Evolutionary conservation across 2,888 invertebrate genomes (phyloP), one percentile per base, ranked within the genome.

Genomic region (Masnerella sp.): DNA sequence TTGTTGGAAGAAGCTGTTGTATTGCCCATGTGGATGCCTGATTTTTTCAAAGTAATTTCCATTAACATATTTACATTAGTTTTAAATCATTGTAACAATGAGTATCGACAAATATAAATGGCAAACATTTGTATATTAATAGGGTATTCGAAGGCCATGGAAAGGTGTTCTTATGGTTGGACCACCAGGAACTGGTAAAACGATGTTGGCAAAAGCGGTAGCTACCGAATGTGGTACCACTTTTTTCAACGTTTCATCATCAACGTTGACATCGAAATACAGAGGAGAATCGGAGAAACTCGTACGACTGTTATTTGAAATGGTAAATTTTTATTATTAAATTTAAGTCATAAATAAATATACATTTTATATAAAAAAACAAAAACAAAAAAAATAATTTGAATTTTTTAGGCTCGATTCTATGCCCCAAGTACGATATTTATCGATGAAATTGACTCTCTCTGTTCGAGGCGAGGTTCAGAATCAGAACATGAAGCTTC

Each of bases 391-490:
- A 42, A 18, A 32, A 9, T 32, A 38, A 15, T 2, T 15, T 2
- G 34, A 34, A 34, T 15, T 78, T 88, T 88, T 4, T 87, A 96
- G 95, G 98, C 98, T 1, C 91, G 98, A 78, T 98, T 97, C 90
- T 98, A 98, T 90, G 98, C 99, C 65, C 99, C 99, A 3, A 96
- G 96, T 83, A 99, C 98, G 62, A 98, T 99, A 82, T 99, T 99
- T 88, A 96, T 99, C 70, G 99, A 99, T 89, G 99, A 99, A 91
- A 99, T 99, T 74, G 99, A 99, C 90, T 97, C 98, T 18, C 89
- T 99, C 74, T 98, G 98, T 87, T 97, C 97, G 12, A 92, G 96
- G 76, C 91, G 98, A 86, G 99, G 99, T 61, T 95, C 96, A 0
- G 97, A 97, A 86, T 95, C 95, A 11, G 99, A 99, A 88, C 99